Conservation (phyloP, 2,797 vertebrate species). For the Florisuga fusca region DNA sequence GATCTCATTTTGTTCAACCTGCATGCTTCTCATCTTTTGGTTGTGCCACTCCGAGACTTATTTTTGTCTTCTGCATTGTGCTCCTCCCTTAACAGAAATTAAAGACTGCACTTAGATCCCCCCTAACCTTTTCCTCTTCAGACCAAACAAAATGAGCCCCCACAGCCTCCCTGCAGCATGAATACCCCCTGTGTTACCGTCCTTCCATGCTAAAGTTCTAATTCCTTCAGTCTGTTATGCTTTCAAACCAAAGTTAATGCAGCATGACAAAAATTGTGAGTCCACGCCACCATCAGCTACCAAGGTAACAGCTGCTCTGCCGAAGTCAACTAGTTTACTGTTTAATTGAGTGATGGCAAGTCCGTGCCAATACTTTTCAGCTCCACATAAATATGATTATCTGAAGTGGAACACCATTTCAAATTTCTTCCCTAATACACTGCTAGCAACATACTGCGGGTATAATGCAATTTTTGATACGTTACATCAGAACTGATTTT, state of each 20-base stretch:
- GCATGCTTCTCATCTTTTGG: background rate
- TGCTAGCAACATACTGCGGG: background rate
- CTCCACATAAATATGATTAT: background rate
- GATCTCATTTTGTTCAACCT: background rate
- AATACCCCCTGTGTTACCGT: background rate
- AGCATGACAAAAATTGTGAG: rapidly evolving
- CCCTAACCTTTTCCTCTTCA: background rate
- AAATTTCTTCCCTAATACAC: background rate
- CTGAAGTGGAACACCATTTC: rapidly evolving
- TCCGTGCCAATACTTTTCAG: background rate
- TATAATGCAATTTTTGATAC: background rate
- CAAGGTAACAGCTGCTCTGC: background rate
- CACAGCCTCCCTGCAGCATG: background rate
- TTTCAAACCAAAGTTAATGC: background rate
- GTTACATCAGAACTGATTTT: background rate
- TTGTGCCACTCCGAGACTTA: background rate
- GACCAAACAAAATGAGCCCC: background rate
- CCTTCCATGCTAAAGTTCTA: background rate
- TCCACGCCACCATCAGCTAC: rapidly evolving
- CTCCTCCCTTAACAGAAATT: background rate
- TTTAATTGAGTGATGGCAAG: background rate
- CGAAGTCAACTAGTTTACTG: background rate
- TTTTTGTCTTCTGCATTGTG: background rate
- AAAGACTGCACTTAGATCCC: background rate
- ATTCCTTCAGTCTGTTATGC: background rate